Percentiles rank a stretch among this genome's conserved stretches.
phyloP scores from a whole-genome alignment of 2,113 vertebrate genomes.

The Tachuris rubrigastra region DNA sequence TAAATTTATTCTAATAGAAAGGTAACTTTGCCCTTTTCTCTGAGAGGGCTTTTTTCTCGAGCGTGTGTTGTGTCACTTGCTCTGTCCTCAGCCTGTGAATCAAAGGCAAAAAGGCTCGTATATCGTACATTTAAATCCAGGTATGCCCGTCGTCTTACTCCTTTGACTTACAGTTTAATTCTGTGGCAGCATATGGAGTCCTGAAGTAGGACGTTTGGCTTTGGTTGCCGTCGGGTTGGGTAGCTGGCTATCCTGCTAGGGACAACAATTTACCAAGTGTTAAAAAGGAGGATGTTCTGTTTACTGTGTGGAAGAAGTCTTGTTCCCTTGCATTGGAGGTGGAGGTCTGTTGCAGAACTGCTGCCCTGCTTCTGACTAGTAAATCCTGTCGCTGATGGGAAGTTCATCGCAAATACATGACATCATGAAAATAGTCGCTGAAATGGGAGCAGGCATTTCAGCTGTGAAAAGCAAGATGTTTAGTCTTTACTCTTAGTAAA shows the following conservation, averaged over 20 bases:
- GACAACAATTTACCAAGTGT: rapidly evolving
- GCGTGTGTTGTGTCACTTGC: background rate
- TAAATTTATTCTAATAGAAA: background rate
- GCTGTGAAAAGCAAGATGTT: background rate
- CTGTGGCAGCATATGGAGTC: background rate
- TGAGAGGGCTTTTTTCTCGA: background rate
- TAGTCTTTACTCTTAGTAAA: background rate
- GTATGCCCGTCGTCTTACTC: rapidly evolving
- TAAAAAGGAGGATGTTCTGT: background rate
- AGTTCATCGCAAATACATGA: background rate
- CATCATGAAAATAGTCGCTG: background rate
- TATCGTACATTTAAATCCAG: rapidly evolving
- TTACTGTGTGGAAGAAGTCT: background rate
- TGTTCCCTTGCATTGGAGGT: background rate
- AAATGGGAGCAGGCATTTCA: background rate
- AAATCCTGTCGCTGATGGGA: background rate
- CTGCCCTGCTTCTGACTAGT: background rate
- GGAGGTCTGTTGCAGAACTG: background rate
- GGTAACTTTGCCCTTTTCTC: background rate
- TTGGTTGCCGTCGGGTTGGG: background rate
- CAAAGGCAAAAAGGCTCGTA: background rate
- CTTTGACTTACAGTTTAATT: background rate
- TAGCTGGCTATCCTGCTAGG: background rate
- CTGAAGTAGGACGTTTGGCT: conserved; percentile 19
- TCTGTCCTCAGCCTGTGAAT: too few species aligned